Evolutionary conservation across 2,113 vertebrate species (phyloP), one percentile per base, ranked within the genome.

Genomic region (Prionailurus viverrinus): DNA sequence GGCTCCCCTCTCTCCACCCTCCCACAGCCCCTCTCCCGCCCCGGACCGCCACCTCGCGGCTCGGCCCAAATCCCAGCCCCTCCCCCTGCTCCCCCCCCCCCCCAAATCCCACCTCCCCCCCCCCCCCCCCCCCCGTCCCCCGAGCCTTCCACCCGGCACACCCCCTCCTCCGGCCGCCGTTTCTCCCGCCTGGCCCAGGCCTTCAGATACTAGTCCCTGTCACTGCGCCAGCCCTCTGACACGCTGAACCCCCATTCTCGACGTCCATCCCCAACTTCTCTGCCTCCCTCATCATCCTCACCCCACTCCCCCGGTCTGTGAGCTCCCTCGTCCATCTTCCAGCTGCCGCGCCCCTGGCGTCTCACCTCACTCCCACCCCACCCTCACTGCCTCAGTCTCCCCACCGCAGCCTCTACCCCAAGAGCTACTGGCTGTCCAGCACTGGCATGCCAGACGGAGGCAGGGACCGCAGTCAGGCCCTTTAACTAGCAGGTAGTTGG

Each of bases 1-100:
- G 95, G 95, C 14, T 98, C 81, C 95, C 88, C 88, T 93, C 82
- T 89, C 85, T 93, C 94, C 97, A 94, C 85, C 90, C 66, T 94
- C 82, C 86, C 4, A 83, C 89, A 92, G 61, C 76, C 89, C 95
- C 66, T 84, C 79, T 85, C 81, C 71, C 4, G 31, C 68, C 96
- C 21, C 31, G 80, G 71, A 45, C 68, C 4, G 5, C 83, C 71
- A 92, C 69, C 87, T 81, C 84, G 86, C 81, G 1, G 29, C 25
- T 23, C 55, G 41, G 65, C 36, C 91, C 39, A 69, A 45, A 31
- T 61, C 88, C 65, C 74, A 29, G 31, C 15, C n/a, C 55, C 29
- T 65, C 9, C n/a, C 58, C 33, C 84, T 79, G 23, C 61, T 29
- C 68, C 14, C 19, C 19, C 61, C 71, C 73, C 23, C 80, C 25